Conservation (phyloP, 2,113 vertebrate genomes). For the Dryoscopus gambensis region DNA sequence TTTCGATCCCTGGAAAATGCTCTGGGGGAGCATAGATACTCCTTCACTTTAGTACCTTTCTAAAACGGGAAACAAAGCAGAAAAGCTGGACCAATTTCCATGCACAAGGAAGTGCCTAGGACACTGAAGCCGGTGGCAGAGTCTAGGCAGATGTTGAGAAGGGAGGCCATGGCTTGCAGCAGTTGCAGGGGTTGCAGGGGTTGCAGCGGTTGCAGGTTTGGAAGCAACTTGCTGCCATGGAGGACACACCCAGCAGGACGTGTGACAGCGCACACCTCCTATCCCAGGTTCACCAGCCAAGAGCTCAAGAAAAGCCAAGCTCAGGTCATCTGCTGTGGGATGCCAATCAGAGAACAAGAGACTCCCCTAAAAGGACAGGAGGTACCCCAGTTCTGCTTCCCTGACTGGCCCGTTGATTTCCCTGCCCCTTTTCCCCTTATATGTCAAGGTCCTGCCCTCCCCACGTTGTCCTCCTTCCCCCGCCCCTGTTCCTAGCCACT, state of each 20-base stretch:
- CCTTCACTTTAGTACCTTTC: background rate
- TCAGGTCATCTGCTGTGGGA: background rate
- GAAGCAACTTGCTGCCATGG: background rate
- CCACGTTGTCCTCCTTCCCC: too few relatives aligned
- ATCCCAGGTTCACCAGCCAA: background rate
- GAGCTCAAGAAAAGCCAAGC: background rate
- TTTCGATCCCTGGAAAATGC: background rate
- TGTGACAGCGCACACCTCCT: background rate
- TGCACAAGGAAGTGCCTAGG: background rate
- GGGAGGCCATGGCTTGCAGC: too few relatives aligned
- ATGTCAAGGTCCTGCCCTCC: too few relatives aligned
- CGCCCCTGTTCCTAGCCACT: too few relatives aligned
- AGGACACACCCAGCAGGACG: fast-evolving
- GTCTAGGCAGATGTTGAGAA: background rate
- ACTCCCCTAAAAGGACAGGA: too few relatives aligned
- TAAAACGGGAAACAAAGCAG: background rate
- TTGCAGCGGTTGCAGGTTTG: background rate
- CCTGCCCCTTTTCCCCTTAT: too few relatives aligned
- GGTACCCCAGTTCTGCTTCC: too few relatives aligned
- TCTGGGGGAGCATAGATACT: background rate
- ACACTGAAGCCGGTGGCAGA: background rate
- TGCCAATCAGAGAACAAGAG: too few relatives aligned
- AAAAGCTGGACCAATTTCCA: background rate
- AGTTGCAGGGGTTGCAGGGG: background rate
- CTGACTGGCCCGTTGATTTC: too few relatives aligned